Base-by-base conservation (phyloP, 2,888 invertebrate genomes). In the Agonopterix heracliana region DNA sequence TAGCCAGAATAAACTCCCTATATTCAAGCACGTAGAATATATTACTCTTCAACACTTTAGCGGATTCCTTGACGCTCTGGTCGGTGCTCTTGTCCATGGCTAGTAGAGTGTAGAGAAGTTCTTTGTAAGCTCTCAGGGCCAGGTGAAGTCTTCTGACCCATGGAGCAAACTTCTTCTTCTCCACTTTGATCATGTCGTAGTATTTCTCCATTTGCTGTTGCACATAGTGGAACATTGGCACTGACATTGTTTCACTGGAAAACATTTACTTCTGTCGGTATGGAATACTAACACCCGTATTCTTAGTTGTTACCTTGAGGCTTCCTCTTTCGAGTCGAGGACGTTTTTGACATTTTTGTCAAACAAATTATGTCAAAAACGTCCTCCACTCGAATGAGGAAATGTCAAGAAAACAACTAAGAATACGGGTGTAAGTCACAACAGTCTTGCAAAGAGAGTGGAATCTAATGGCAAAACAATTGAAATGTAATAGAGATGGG, bases 21-120 rank as follows among this genome's bases (percentile, higher is more conserved):
- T 98, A 98, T 81, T 99, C 98, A 63, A 95, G 89, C 44, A 97
- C 94, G 82, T 98, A 98, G 82, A 98, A 96, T 57, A 97, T 92
- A 78, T 96, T 96, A 78, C 95, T 94, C 81, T 97, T 95, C 59
- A 98, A 92, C 64, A 96, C 94, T 83, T 93, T 93, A 41, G 96
- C 93, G 11, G 96, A 94, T 48, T 95, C 94, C 58, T 91, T 90
- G 1, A 97, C 93, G 17, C 91, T 89, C 38, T 84, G 80, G 70
- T 96, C 95, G 2, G 82, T 73, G 52, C 93, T 92, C 71, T 90
- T 92, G 76, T 96, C 96, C 95, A 98, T 96, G 10, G 91, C 92
- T 55, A 92, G 83, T 56, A 98, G 84, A 52, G 96, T 97, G 64
- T 94, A 88, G 45, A 99, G 89, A 48, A 99, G 90, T 84, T 99